A percentile compares a stretch with the other conserved stretches of the same genome.
Conservation (phyloP, 2,113 vertebrate genomes). For the Python bivittatus region DNA sequence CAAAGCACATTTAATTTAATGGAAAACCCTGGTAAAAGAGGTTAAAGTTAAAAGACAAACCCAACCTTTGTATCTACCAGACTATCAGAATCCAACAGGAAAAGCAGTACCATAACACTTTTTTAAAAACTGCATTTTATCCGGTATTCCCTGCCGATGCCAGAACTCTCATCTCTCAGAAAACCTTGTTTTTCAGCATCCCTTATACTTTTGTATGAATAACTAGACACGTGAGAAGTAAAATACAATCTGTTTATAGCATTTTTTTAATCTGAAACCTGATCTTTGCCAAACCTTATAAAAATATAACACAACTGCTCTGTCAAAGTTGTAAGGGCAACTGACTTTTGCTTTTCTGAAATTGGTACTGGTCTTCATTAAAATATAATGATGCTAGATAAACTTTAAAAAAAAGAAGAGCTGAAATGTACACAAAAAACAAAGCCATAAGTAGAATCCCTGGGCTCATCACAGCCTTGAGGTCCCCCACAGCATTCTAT, state of each 20-base stretch:
- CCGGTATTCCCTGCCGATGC: background rate
- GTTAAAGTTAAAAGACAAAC: background rate
- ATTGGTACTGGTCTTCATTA: background rate
- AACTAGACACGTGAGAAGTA: background rate
- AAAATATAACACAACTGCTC: background rate
- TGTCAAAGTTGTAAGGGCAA: background rate
- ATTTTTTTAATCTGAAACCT: background rate
- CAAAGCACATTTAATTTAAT: background rate
- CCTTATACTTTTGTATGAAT: background rate
- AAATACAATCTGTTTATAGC: background rate
- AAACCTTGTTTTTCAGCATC: background rate
- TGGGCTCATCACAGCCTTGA: background rate
- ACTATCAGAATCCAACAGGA: background rate
- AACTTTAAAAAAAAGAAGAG: background rate
- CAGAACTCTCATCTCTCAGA: too few species aligned
- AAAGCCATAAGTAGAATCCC: background rate
- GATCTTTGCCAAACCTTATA: background rate
- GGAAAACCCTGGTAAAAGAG: background rate
- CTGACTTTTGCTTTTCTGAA: background rate
- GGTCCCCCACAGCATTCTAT: background rate
- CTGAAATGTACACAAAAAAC: background rate
- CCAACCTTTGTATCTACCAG: background rate
- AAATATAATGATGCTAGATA: background rate
- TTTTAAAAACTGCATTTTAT: background rate
- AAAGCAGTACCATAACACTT: background rate